These are phyloP conservation scores for Neocrepidodera transversa DNA, from an alignment of 2,888 invertebrate species.

Conservation along the genomic window DNA sequence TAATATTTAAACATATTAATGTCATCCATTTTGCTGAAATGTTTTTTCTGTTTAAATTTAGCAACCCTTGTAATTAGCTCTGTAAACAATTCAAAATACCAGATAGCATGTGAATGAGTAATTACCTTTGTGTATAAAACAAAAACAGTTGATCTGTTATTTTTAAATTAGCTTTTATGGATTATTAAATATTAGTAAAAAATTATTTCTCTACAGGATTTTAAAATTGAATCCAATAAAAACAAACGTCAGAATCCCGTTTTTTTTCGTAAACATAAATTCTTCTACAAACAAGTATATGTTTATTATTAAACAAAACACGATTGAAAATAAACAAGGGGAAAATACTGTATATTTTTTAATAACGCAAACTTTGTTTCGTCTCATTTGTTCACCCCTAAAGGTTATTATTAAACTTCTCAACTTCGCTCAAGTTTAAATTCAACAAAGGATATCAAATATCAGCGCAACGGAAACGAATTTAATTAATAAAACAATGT, in stretches of 20 bases:
- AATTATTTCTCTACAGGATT: too few species aligned
- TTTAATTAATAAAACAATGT: slow-evolving; percentile 13
- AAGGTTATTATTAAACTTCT: slow-evolving; percentile 13
- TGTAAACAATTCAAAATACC: too few species aligned
- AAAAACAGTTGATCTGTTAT: too few species aligned
- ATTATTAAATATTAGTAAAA: too few species aligned
- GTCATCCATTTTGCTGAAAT: too few species aligned
- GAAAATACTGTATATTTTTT: slow-evolving; percentile 10
- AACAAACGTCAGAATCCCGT: not conserved
- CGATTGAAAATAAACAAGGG: not conserved
- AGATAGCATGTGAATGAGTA: too few species aligned
- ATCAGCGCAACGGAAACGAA: slow-evolving; percentile 7
- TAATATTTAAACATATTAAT: too few species aligned
- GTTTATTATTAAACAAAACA: slow-evolving; percentile 3
- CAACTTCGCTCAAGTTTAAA: slow-evolving; percentile 13
- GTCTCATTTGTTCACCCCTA: not conserved
- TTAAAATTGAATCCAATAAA: too few species aligned
- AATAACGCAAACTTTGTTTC: slow-evolving; percentile 13
- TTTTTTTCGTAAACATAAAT: not conserved
- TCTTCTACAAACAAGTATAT: not conserved
- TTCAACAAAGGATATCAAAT: slow-evolving; percentile 18
- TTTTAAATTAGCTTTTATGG: too few species aligned
- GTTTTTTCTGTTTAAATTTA: too few species aligned
- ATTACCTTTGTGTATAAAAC: too few species aligned
- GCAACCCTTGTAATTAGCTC: too few species aligned